phyloP scores from a whole-genome alignment of 2,888 invertebrate species.

The Hypena proboscidalis region DNA sequence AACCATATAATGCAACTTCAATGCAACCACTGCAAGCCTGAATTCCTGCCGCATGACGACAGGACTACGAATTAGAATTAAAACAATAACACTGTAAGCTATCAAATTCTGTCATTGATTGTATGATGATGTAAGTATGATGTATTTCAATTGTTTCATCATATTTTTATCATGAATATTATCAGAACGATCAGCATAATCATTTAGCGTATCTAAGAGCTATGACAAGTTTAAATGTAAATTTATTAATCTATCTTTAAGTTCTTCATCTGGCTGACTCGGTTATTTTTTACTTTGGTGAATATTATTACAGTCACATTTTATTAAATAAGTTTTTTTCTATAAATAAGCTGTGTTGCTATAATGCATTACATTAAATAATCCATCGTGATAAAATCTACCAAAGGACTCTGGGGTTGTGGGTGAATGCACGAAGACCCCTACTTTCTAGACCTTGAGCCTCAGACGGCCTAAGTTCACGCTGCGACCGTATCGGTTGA shows the following conservation, averaged over 20 bases:
- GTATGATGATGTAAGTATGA: background rate
- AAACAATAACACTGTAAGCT: conserved; percentile 36
- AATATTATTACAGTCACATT: too few species aligned
- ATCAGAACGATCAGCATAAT: too few species aligned
- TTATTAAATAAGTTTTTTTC: background rate
- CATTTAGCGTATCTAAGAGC: too few species aligned
- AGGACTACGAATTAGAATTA: conserved; percentile 43
- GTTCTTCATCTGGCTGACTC: too few species aligned
- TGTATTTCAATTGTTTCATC: too few species aligned
- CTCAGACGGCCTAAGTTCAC: conserved; percentile 48
- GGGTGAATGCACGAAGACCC: conserved; percentile 43
- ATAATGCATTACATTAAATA: conserved; percentile 8
- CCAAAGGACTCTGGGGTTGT: conserved; percentile 33
- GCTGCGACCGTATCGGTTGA: conserved; percentile 49
- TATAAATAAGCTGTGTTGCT: background rate
- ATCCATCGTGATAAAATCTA: conserved; percentile 14
- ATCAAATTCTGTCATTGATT: conserved; percentile 3
- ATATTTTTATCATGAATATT: too few species aligned
- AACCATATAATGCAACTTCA: conserved; percentile 59
- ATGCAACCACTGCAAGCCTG: conserved; percentile 61
- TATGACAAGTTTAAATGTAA: too few species aligned
- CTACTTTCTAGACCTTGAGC: conserved; percentile 58
- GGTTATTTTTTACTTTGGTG: too few species aligned
- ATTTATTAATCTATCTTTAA: too few species aligned
- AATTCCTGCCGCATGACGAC: conserved; percentile 31